Conservation (phyloP, 2,797 vertebrate species). For the Melanotaenia maccullochi region DNA sequence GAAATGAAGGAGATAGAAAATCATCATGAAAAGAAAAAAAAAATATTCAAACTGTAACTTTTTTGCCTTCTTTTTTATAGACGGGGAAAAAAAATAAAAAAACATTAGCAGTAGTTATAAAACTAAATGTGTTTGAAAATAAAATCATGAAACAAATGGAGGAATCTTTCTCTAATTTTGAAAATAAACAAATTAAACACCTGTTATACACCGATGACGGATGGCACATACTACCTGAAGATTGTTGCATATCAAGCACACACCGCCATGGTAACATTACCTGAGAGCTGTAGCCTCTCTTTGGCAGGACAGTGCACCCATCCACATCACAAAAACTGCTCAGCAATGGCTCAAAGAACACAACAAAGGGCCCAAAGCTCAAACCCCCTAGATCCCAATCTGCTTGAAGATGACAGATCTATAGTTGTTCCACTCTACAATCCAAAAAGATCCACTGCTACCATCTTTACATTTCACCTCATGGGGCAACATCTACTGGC, state of each 20-base stretch:
- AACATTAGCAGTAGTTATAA: constrained; percentile 21
- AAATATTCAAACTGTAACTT: constrained; percentile 47
- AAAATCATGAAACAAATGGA: background rate
- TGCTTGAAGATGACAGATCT: background rate
- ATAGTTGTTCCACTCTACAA: background rate
- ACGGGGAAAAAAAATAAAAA: constrained; percentile 16
- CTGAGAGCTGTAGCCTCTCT: background rate
- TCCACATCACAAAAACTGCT: background rate
- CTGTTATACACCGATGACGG: background rate
- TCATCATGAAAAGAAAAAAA: constrained; percentile 25
- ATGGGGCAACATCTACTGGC: background rate
- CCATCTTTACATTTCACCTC: background rate
- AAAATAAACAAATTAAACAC: background rate
- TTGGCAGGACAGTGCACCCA: background rate
- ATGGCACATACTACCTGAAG: background rate
- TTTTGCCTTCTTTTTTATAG: constrained; percentile 21
- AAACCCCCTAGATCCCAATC: background rate
- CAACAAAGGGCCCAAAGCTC: background rate
- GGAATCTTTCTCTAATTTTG: background rate
- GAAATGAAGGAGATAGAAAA: constrained; percentile 13
- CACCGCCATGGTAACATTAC: background rate
- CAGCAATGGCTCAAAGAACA: background rate
- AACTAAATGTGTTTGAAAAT: background rate
- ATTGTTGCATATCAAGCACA: background rate
- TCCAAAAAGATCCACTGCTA: background rate